Evolutionary conservation across 2,888 invertebrate species (phyloP), one percentile per base, ranked within the genome.

Genomic region (Athripsodes cinereus): DNA sequence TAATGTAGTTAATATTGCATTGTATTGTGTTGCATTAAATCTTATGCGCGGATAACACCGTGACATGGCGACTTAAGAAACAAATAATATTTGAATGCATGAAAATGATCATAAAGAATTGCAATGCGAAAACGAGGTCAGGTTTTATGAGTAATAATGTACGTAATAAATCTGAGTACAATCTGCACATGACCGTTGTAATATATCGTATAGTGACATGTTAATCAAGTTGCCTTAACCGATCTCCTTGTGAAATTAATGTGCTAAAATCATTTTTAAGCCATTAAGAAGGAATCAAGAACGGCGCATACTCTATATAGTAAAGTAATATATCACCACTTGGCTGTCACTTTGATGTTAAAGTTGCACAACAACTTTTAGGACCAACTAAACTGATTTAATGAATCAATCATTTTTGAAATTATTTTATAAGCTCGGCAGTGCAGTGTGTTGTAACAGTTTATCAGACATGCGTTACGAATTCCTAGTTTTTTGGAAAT

Each of bases 131-230:
- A 40, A 40, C 40, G 40, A 40, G 40, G 40, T 40, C 40, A 40
- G 40, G 40, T 40, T 40, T 40, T 40, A 40, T 40, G 40, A 40
- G 40, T 40, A 40, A 13, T 40, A 40, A 40, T n/a, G n/a, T 40
- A 40, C 40, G 16, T 40, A 40, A 26, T 26, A 26, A 26, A 26
- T 26, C 26, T 26, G 26, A 6, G 26, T 13, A 40, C 40, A 40
- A 40, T 40, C 16, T 16, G 40, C 40, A 40, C 40, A 40, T 13
- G 13, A 26, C 26, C 26, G 26, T 26, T 26, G 26, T 26, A 26
- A 26, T 26, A 26, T 26, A 26, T 26, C 26, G 26, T 26, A 26
- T 26, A 26, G 26, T 26, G 26, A 26, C 26, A 26, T 26, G 26
- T 26, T 26, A 26, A 26, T 26, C 26, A 26, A 26, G 26, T 26